Evolutionary conservation across 1,140 invertebrate species (phyloP).

Genomic region (Calliphora vicina): DNA sequence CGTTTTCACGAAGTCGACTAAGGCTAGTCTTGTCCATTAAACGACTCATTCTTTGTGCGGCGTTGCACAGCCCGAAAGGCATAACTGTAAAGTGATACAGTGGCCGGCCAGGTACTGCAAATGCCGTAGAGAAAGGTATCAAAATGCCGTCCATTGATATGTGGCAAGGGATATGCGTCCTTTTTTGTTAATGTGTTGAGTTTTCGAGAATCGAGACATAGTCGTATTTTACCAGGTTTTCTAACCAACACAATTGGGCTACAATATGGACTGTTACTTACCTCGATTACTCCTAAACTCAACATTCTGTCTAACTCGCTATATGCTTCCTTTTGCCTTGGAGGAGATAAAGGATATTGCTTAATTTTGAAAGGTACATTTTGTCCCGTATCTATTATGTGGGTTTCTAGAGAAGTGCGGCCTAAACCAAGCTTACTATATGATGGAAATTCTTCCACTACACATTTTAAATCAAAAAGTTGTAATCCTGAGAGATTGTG

Average conservation of each 20-base stretch:
- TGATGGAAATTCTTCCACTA: not conserved
- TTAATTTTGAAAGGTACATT: conserved; percentile 46
- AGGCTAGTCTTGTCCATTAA: conserved; percentile 27
- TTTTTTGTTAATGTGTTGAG: too few species aligned
- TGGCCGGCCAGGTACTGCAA: too few species aligned
- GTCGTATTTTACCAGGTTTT: too few species aligned
- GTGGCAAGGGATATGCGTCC: too few species aligned
- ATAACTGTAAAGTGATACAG: too few species aligned
- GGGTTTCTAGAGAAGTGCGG: conserved; percentile 22
- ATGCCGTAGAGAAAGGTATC: too few species aligned
- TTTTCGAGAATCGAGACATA: too few species aligned
- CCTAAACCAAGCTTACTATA: too few species aligned
- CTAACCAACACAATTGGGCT: conserved; percentile 49
- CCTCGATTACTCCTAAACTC: conserved; percentile 44
- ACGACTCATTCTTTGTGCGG: too few species aligned
- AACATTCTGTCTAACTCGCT: conserved; percentile 49
- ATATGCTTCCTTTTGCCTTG: conserved; percentile 37
- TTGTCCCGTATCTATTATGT: conserved; percentile 49
- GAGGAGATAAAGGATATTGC: conserved; percentile 46
- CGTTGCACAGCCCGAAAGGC: too few species aligned
- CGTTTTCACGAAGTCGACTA: not conserved
- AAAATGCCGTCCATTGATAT: too few species aligned
- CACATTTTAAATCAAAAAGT: not conserved
- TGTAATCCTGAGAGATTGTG: not conserved
- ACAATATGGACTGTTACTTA: conserved; percentile 45